Evolutionary conservation across 2,797 vertebrate genomes (phyloP).

Genomic region (Nasua narica): DNA sequence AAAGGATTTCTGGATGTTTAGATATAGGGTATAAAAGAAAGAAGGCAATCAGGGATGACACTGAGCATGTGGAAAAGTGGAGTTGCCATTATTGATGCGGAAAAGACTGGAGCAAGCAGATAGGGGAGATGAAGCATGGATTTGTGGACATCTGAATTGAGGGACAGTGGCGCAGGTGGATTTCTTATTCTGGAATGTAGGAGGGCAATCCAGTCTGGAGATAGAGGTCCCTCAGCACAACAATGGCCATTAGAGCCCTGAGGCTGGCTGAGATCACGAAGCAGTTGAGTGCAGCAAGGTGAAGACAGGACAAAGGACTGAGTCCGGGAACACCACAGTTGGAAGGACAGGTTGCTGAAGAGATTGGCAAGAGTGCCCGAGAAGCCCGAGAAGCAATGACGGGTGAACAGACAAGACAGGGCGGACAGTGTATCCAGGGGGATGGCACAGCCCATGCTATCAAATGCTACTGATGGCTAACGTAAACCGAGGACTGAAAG

Average conservation of each 20-base stretch:
- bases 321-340: not conserved
- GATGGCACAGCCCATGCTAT: not conserved
- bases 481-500: not conserved
- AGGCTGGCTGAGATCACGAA: not conserved
- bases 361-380: not conserved
- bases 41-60: not conserved
- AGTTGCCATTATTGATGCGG: not conserved
- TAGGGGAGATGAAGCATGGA: not conserved
- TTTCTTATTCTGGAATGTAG: not conserved
- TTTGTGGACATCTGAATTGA: not conserved
- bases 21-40: not conserved
- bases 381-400: not conserved
- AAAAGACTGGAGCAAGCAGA: not conserved
- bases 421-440: not conserved
- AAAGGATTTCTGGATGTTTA: not conserved
- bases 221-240: not conserved
- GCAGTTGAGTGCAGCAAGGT: not conserved
- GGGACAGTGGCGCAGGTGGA: not conserved
- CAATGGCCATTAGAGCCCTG: not conserved
- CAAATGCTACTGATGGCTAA: not conserved
- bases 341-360: not conserved
- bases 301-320: not conserved
- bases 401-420: not conserved
- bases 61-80: not conserved
- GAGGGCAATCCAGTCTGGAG: not conserved